Conservation (phyloP, 2,113 vertebrate species). For the Pterocles burchelli region DNA sequence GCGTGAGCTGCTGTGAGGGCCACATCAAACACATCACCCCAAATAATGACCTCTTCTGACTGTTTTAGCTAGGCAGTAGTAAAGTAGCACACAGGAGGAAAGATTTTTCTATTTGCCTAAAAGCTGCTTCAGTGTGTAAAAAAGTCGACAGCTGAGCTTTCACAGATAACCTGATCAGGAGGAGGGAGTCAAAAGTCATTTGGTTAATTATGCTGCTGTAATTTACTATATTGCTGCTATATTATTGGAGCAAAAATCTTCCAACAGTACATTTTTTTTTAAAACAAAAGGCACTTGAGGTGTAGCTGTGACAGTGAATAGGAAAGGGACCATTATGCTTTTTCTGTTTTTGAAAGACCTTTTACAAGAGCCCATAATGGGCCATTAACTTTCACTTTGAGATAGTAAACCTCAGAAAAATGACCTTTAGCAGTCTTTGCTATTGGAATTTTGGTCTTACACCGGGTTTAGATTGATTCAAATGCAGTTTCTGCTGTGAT, state of each 20-base stretch:
- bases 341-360: neutral
- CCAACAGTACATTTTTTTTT: neutral
- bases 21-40: neutral
- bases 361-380: neutral
- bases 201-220: neutral
- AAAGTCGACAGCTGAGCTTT: neutral
- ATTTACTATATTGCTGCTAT: neutral
- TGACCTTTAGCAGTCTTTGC: neutral
- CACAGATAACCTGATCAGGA: neutral
- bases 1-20: neutral
- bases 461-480: neutral
- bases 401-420: neutral
- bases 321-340: neutral
- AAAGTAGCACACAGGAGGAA: neutral
- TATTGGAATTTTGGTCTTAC: neutral
- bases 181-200: neutral
- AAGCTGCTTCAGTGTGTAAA: neutral
- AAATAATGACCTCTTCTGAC: neutral
- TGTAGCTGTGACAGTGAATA: neutral
- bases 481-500: neutral
- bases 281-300: neutral
- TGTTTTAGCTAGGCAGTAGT: neutral
- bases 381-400: neutral
- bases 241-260: neutral
- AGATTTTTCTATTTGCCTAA: neutral